Evolutionary conservation across 2,797 vertebrate species (phyloP).

Genomic region (Cottoperca gobio): DNA sequence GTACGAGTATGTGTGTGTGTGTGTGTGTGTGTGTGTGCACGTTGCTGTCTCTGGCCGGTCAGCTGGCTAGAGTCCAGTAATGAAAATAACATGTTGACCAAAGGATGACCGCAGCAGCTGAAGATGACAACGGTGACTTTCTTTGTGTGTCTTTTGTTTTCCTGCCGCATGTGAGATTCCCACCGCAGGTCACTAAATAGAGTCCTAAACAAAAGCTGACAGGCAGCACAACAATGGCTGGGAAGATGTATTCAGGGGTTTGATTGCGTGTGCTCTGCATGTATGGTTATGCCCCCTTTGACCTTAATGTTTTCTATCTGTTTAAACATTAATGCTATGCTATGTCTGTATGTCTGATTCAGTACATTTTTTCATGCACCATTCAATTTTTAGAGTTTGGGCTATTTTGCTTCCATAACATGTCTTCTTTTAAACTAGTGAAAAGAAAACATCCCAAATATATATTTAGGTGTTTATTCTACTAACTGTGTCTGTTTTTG

Average conservation of each 20-base stretch:
- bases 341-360: neutral
- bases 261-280: slow-evolving; percentile 1
- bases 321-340: neutral
- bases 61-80: slow-evolving; percentile 84
- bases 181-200: slow-evolving; percentile 78
- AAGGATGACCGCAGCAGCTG: slow-evolving; percentile 78
- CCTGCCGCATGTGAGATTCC: slow-evolving; percentile 59
- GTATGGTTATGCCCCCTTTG: neutral
- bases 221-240: slow-evolving; percentile 59
- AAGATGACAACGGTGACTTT: slow-evolving; percentile 83
- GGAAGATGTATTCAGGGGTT: slow-evolving; percentile 31
- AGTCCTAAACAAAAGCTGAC: slow-evolving; percentile 66
- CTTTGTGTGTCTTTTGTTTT: slow-evolving; percentile 63
- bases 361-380: too few species aligned
- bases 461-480: too few species aligned
- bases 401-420: too few species aligned
- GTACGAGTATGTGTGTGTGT: slow-evolving; percentile 13
- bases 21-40: slow-evolving; percentile 33
- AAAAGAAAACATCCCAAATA: too few species aligned
- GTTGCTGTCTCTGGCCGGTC: slow-evolving; percentile 35
- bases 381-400: too few species aligned
- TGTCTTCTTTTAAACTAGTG: too few species aligned
- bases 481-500: too few species aligned
- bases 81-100: slow-evolving; percentile 90
- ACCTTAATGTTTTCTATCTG: neutral